These are phyloP conservation scores for Pimpla rufipes DNA, from an alignment of 2,888 invertebrate genomes.

Conservation along the genomic window DNA sequence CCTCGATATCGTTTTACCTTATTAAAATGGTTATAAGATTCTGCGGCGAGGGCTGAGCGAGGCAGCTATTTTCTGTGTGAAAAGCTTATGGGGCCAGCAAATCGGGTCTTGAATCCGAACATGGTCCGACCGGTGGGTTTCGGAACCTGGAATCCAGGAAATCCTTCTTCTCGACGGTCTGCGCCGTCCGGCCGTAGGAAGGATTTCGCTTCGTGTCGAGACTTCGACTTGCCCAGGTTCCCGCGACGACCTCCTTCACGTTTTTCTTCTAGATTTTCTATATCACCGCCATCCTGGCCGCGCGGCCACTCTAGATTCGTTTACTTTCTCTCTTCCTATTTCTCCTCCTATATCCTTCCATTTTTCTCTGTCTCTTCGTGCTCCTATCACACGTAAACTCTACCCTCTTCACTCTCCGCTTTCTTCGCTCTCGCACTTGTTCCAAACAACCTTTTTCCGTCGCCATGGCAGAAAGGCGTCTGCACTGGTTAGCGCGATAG, in stretches of 20 bases:
- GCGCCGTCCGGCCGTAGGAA: background rate
- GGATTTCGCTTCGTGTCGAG: slow-evolving; percentile 12
- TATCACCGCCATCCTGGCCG: background rate
- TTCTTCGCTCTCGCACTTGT: background rate
- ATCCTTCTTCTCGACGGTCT: slow-evolving; percentile 12
- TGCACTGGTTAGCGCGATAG: background rate
- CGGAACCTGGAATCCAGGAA: slow-evolving; percentile 20
- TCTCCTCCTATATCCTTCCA: slow-evolving; percentile 17
- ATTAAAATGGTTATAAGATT: background rate
- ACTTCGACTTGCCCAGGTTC: slow-evolving; percentile 23
- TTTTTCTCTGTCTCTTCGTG: slow-evolving; percentile 16
- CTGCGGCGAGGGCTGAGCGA: background rate
- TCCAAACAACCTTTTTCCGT: background rate
- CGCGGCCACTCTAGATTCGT: slow-evolving; percentile 9
- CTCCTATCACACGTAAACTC: background rate
- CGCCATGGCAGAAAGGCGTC: background rate
- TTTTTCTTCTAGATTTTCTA: background rate
- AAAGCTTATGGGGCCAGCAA: background rate
- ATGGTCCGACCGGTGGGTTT: background rate
- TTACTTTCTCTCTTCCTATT: slow-evolving; percentile 3
- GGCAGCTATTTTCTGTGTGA: background rate
- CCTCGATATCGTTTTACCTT: background rate
- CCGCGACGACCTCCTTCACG: slow-evolving; percentile 1
- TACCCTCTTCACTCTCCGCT: background rate
- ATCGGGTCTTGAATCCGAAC: background rate